Conservation (phyloP, 2,797 vertebrate genomes). For the Limnodromus scolopaceus region DNA sequence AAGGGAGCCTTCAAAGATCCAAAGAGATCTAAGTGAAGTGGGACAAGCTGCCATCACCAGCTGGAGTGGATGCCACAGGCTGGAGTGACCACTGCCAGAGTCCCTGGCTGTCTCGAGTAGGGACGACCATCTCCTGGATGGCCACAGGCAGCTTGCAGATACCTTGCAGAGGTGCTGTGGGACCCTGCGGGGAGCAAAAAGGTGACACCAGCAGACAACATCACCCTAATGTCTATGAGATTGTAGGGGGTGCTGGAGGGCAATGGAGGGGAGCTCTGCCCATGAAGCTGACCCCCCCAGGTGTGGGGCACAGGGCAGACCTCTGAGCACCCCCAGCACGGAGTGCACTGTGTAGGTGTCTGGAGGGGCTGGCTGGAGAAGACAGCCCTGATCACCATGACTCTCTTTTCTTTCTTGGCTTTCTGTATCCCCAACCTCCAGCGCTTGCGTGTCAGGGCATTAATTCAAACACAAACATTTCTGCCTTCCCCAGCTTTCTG, state of each 20-base stretch:
- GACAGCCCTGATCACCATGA: neutral
- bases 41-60: neutral
- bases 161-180: neutral
- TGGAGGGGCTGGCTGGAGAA: neutral
- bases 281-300: neutral
- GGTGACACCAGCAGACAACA: neutral
- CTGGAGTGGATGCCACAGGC: neutral
- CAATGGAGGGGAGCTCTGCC: neutral
- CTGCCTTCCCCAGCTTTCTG: neutral
- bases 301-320: neutral
- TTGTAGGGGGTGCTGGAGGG: neutral
- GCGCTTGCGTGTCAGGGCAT: neutral
- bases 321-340: neutral
- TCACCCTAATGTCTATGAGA: neutral
- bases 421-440: neutral
- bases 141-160: neutral
- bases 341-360: neutral
- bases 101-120: fast-evolving
- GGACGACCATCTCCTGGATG: neutral
- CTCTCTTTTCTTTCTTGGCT: neutral
- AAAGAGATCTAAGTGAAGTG: neutral
- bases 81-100: neutral
- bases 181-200: neutral
- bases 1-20: neutral
- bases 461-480: neutral